A percentile compares a stretch with the other conserved stretches of the same genome.
These are phyloP conservation scores for Apocheima hispidaria DNA, from an alignment of 2,888 invertebrate species.

Conservation along the genomic window DNA sequence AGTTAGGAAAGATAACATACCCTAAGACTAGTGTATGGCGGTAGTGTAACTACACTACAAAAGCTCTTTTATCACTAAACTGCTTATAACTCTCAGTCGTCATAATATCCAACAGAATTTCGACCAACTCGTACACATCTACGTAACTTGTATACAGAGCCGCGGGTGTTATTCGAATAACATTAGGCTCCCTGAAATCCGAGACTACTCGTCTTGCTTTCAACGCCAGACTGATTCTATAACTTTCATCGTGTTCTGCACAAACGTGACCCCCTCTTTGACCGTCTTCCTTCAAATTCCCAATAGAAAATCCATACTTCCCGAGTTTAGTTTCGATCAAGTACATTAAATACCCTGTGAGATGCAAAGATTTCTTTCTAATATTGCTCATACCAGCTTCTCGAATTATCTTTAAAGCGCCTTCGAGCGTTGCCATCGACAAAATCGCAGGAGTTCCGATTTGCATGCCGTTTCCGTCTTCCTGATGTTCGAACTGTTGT, in stretches of 20 bases:
- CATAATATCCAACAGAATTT: conserved; percentile 65
- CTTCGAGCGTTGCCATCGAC: conserved; percentile 72
- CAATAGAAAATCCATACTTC: conserved; percentile 65
- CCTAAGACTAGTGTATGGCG: no score
- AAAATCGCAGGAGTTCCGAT: conserved; percentile 69
- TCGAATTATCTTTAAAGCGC: conserved; percentile 64
- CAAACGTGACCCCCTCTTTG: conserved; percentile 74
- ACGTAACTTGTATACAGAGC: conserved; percentile 72
- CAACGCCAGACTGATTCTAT: conserved; percentile 68
- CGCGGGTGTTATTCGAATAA: conserved; percentile 68
- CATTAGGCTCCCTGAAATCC: conserved; percentile 73
- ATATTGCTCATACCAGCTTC: conserved; percentile 70
- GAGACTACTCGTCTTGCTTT: conserved; percentile 65
- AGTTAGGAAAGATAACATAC: no score
- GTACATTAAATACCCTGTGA: conserved; percentile 75
- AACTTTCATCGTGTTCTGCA: conserved; percentile 69
- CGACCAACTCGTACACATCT: conserved; percentile 68
- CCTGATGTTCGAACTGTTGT: conserved; percentile 73
- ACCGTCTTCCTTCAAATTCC: conserved; percentile 64
- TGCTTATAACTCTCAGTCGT: conserved; percentile 60
- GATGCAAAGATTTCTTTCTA: conserved; percentile 70
- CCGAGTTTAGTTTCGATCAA: conserved; percentile 65
- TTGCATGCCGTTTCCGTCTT: conserved; percentile 73
- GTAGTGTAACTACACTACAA: conserved; percentile 68
- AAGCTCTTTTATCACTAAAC: conserved; percentile 53